Evolutionary conservation across 1,140 invertebrate genomes (phyloP).

Genomic region (Achroia grisella): DNA sequence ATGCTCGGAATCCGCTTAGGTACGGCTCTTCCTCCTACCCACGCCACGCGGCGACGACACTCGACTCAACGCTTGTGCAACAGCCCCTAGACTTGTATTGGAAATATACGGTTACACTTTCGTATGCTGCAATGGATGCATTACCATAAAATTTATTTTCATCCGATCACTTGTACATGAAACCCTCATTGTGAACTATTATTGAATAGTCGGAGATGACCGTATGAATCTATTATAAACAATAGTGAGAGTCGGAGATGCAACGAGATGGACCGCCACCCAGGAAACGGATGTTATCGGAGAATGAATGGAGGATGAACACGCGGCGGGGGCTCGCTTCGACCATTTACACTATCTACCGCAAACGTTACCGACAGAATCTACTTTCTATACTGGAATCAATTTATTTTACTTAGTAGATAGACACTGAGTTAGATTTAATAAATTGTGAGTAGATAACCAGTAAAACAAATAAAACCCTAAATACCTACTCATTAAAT

Average conservation of each 20-base stretch:
- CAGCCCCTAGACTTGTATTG: conserved; percentile 22
- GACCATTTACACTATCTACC: conserved; percentile 1
- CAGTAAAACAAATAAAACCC: too few relatives aligned
- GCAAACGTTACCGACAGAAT: not conserved
- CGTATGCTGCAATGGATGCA: conserved; percentile 31
- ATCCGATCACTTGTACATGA: conserved; percentile 18
- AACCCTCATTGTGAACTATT: conserved; percentile 18
- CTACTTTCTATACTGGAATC: too few relatives aligned
- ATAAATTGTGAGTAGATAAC: too few relatives aligned
- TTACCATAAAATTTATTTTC: conserved; percentile 51
- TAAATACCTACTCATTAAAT: too few relatives aligned
- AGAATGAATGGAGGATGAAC: conserved; percentile 1
- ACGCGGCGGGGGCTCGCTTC: conserved; percentile 6
- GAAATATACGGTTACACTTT: conserved; percentile 14
- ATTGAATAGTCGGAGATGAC: conserved; percentile 27
- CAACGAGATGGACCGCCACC: conserved; percentile 29
- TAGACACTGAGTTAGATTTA: too few relatives aligned
- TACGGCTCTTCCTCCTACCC: conserved; percentile 12
- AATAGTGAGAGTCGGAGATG: conserved; percentile 41
- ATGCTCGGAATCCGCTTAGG: conserved; percentile 7
- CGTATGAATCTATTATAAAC: conserved; percentile 37
- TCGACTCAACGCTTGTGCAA: conserved; percentile 26
- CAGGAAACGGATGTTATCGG: conserved; percentile 33
- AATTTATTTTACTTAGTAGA: too few relatives aligned
- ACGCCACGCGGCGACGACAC: conserved; percentile 29